Conservation (phyloP, 2,888 invertebrate species). For the Luffia ferchaultella region DNA sequence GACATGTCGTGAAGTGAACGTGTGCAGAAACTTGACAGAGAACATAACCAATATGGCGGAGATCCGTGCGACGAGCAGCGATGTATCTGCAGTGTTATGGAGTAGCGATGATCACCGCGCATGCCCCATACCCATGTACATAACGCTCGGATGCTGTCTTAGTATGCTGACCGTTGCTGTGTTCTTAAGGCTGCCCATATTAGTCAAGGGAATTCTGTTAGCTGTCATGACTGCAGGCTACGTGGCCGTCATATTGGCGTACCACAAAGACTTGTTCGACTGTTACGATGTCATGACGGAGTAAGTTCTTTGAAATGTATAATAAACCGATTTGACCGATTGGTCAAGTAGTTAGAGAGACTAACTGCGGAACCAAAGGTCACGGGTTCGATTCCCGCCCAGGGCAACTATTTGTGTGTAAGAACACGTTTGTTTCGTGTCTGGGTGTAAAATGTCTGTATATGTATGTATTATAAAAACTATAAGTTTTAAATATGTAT, state of each 20-base stretch:
- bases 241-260: constrained; percentile 80
- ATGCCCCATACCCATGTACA: constrained; percentile 87
- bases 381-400: no score
- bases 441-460: no score
- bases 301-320: constrained; percentile 69
- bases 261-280: constrained; percentile 80
- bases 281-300: constrained; percentile 82
- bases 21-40: constrained; percentile 46
- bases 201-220: constrained; percentile 81
- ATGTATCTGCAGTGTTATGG: constrained; percentile 40
- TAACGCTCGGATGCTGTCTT: constrained; percentile 84
- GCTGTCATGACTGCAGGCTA: constrained; percentile 83
- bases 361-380: no score
- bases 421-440: no score
- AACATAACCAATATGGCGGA: constrained; percentile 61
- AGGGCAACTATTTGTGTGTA: no score
- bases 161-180: constrained; percentile 86
- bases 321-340: no score
- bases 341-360: no score
- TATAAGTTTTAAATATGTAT: no score
- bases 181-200: constrained; percentile 82
- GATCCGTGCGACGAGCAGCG: constrained; percentile 38
- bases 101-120: constrained; percentile 73
- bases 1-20: constrained; percentile 47
- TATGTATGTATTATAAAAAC: no score